phyloP scores from a whole-genome alignment of 2,888 invertebrate genomes.

The Pediacus dermestoides region DNA sequence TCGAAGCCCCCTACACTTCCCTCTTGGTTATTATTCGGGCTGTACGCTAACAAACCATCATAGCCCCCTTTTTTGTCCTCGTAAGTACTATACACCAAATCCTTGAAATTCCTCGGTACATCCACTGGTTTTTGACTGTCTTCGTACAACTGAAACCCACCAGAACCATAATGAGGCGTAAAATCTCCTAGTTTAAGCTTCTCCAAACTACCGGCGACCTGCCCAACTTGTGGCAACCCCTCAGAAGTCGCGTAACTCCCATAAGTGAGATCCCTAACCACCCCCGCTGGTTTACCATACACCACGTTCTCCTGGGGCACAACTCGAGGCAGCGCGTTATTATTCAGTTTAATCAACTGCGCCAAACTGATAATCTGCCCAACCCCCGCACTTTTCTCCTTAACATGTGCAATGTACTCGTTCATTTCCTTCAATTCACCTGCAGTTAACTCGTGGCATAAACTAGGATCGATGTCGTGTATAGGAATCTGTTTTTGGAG shows the following conservation, averaged over 20 bases:
- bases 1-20: no score
- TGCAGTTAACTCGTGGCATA: conserved; percentile 56
- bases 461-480: conserved; percentile 70
- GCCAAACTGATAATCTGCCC: conserved; percentile 41
- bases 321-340: no score
- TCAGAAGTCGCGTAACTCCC: no score
- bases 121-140: not conserved
- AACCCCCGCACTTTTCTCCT: conserved; percentile 45
- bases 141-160: not conserved
- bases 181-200: conserved; percentile 15
- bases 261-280: no score
- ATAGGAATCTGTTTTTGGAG: conserved; percentile 81
- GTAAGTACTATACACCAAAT: conserved; percentile 32
- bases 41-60: no score
- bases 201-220: conserved; percentile 14
- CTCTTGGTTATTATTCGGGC: not conserved
- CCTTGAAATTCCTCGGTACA: conserved; percentile 29
- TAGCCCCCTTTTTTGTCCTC: no score
- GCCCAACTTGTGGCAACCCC: conserved; percentile 12
- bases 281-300: no score
- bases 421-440: conserved; percentile 47
- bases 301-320: no score
- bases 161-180: not conserved
- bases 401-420: conserved; percentile 48
- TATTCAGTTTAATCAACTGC: conserved; percentile 13